Percentiles rank a stretch among this genome's conserved stretches.
Conservation (phyloP, 2,797 vertebrate species). For the Pitangus sulphuratus region DNA sequence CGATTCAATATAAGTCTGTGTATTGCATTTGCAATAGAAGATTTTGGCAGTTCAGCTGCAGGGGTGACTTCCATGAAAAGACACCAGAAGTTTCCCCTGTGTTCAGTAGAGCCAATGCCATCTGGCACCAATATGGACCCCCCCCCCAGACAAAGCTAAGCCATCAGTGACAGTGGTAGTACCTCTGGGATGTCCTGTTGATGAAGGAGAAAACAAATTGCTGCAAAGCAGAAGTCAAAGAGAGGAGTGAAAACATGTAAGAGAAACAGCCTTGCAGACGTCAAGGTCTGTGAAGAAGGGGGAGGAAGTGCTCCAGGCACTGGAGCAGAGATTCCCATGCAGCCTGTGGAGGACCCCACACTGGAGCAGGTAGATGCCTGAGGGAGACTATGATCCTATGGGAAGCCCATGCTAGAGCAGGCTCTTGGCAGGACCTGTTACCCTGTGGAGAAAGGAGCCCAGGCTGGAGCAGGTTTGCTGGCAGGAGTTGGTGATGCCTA, state of each 20-base stretch:
- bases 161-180: rapidly evolving
- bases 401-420: not conserved
- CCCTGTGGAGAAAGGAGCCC: not conserved
- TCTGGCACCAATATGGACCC: not conserved
- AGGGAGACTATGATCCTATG: not conserved
- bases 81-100: not conserved
- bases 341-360: not conserved
- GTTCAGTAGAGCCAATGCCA: not conserved
- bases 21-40: not conserved
- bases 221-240: not conserved
- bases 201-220: not conserved
- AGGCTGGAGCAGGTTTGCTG: not conserved
- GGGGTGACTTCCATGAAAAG: not conserved
- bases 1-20: not conserved
- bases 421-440: not conserved
- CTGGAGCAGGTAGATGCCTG: not conserved
- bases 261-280: not conserved
- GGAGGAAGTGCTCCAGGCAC: not conserved
- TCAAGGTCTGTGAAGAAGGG: rapidly evolving
- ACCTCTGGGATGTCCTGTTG: not conserved
- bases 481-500: rapidly evolving
- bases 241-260: not conserved
- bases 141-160: not conserved
- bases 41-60: not conserved
- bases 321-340: not conserved